Percentiles rank a stretch among this genome's conserved stretches.
These are phyloP conservation scores for Oxygymnocypris stewartii DNA, from an alignment of 2,113 vertebrate genomes.

Conservation along the genomic window DNA sequence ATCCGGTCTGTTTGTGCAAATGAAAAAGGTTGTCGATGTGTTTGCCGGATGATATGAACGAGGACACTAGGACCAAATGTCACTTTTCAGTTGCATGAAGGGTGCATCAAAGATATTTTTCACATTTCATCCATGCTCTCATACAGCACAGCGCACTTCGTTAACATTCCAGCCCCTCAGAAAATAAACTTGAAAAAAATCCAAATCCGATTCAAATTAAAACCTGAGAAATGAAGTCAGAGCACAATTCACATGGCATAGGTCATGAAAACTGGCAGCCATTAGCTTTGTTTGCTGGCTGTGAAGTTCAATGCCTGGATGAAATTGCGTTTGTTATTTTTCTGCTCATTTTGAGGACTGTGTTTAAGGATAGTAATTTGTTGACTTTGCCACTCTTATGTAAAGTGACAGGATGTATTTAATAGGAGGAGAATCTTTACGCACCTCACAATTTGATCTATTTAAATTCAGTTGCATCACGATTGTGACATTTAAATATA, in stretches of 20 bases:
- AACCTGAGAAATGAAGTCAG: conserved; percentile 32
- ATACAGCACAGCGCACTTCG: not conserved
- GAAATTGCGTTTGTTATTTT: not conserved
- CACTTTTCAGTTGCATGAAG: conserved; percentile 10
- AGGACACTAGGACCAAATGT: not conserved
- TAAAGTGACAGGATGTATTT: not conserved
- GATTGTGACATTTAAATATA: not conserved
- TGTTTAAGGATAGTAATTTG: conserved; percentile 11
- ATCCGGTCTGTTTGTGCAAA: not conserved
- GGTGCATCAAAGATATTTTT: conserved; percentile 31
- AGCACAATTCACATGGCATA: conserved; percentile 15
- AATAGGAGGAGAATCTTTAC: not conserved
- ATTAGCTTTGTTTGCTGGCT: conserved; percentile 39
- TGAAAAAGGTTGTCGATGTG: not conserved
- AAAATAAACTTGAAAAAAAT: conserved; percentile 14
- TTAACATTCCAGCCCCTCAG: conserved; percentile 31
- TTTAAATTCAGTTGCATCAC: not conserved
- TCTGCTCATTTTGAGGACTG: not conserved
- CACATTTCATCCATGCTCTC: conserved; percentile 19
- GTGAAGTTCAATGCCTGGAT: not conserved
- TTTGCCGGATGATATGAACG: conserved; percentile 11
- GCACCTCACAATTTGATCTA: not conserved
- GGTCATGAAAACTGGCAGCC: conserved; percentile 7
- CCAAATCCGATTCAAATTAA: conserved; percentile 15
- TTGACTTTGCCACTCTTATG: conserved; percentile 7